Base-by-base conservation (phyloP, 2,797 vertebrate genomes). In the Labeo calbasu region DNA sequence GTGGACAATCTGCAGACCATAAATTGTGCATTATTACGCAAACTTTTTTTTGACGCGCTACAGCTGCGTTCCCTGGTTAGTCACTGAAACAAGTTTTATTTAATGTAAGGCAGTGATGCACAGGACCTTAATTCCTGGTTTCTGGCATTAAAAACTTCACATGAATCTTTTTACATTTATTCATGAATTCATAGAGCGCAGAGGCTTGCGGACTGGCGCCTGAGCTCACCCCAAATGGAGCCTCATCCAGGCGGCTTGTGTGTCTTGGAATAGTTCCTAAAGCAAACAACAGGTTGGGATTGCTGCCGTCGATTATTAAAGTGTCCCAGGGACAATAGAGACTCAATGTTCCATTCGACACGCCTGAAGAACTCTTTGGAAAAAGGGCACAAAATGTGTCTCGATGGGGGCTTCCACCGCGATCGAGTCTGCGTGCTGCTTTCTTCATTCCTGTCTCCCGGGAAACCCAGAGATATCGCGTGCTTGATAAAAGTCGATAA, bases 261-360 rank as follows among this genome's bases (percentile, higher is more conserved):
- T 95, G 94, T 93, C 93, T 94, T 93, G 91, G 93, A 94, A 94
- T 94, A 92, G 96, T 95, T 97, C 97, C 96, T 96, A 95, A 95
- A 96, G 96, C 97, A 96, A 95, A 97, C 97, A 97, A 97, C 98
- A 98, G 97, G 98, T 99, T 99, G 97, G 94, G 97, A 98, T 98
- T 98, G 97, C 98, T 98, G 96, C 96, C 96, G 94, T 95, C 94
- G 96, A 96, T 97, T 98, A 98, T 98, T 98, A 97, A 98, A 98
- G 96, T 97, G 98, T 97, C 96, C 94, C 93, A 13, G 88, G 93
- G 93, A 99, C 98, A 99, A 99, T 95, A 95, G 96, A 92, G 91
- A 93, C 96, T 98, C 98, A 98, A 97, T 99, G 97, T 99, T 96
- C 96, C 96, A 97, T 99, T 99, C 95, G 96, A 96, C 96, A 99